Conservation (phyloP, 2,797 vertebrate species). For the Malacoraja senta region DNA sequence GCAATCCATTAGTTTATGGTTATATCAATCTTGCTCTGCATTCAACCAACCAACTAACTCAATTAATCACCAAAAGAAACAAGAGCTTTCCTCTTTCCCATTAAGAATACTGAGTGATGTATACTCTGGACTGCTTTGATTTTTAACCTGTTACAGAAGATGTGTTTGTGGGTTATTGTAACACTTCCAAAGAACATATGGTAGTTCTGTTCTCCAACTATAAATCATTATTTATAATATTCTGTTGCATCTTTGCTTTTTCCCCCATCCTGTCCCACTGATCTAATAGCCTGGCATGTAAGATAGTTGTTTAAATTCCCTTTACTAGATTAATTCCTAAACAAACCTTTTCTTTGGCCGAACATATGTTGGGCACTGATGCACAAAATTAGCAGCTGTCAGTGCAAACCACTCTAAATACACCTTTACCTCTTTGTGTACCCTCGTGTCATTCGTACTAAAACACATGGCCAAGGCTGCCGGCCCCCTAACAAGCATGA, state of each 20-base stretch:
- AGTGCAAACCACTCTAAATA: slow-evolving; percentile 37
- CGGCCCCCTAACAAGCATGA: neutral
- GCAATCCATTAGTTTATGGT: too few relatives aligned
- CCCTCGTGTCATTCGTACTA: neutral
- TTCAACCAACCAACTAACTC: neutral
- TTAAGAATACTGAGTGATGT: neutral
- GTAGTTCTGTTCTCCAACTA: neutral
- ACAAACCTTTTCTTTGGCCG: slow-evolving; percentile 41
- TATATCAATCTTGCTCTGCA: neutral
- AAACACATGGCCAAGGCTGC: neutral
- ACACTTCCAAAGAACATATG: neutral
- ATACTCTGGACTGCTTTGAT: neutral
- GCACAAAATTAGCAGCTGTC: slow-evolving; percentile 47
- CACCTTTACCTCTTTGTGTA: neutral
- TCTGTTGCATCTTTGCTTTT: neutral
- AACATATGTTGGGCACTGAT: slow-evolving; percentile 46
- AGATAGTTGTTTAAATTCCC: slow-evolving; percentile 38
- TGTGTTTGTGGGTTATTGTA: neutral
- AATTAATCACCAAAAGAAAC: neutral
- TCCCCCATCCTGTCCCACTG: slow-evolving; percentile 32
- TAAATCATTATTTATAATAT: neutral
- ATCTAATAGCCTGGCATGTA: slow-evolving; percentile 40
- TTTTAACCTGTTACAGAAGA: neutral
- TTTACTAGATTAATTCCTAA: slow-evolving; percentile 42
- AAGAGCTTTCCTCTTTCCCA: too few relatives aligned